These are phyloP conservation scores for Ochropleura plecta DNA, from an alignment of 2,888 invertebrate species.

Conservation along the genomic window DNA sequence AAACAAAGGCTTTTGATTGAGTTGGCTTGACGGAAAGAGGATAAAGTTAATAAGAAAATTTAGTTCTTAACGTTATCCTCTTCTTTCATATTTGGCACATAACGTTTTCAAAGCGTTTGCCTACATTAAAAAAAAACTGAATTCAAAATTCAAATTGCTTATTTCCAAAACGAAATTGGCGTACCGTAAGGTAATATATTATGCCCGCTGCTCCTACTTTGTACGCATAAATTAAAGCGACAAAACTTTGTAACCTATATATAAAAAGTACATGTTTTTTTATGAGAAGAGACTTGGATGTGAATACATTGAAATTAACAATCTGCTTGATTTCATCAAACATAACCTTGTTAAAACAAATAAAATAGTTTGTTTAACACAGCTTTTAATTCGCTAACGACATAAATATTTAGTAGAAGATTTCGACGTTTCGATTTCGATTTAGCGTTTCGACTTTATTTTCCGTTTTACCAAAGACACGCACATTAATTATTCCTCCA, in stretches of 20 bases:
- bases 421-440: too few species aligned
- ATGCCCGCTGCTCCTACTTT: conserved; percentile 6
- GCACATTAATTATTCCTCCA: too few species aligned
- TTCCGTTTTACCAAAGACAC: too few species aligned
- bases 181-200: conserved; percentile 26
- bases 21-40: background rate
- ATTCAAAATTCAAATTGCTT: background rate
- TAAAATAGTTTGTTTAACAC: background rate
- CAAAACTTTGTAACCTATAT: background rate
- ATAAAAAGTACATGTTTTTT: background rate
- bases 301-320: background rate
- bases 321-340: background rate
- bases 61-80: background rate
- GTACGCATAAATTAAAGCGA: background rate
- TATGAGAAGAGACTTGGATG: background rate
- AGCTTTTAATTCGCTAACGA: background rate
- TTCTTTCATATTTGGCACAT: background rate
- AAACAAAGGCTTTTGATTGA: conserved; percentile 37
- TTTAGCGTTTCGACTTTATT: background rate
- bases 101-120: background rate
- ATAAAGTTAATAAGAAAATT: too few species aligned
- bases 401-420: background rate
- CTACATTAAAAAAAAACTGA: too few species aligned
- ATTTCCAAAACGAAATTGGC: background rate
- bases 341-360: background rate